Percentiles rank a stretch among this genome's conserved stretches.
Conservation (phyloP, 2,888 invertebrate genomes). For the Crossocerus cetratus region DNA sequence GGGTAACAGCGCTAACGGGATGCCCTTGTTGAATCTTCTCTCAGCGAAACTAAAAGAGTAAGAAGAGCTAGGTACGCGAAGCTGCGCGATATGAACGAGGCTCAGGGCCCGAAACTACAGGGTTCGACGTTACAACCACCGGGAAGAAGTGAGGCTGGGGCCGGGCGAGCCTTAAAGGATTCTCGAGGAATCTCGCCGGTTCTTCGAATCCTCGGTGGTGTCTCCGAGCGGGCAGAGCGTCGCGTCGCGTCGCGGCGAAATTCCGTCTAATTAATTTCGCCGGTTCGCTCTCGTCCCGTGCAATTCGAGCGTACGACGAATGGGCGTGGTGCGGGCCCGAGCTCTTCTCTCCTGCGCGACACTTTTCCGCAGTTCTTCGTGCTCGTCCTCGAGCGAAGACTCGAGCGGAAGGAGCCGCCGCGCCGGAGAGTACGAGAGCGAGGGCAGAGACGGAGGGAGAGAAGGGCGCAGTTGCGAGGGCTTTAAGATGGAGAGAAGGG, state of each 20-base stretch:
- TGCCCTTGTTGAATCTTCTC: constrained; percentile 26
- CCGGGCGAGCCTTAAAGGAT: not conserved
- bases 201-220: not conserved
- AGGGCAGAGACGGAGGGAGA: constrained; percentile 4
- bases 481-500: not conserved
- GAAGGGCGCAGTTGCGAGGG: constrained; percentile 11
- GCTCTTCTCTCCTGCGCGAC: constrained; percentile 18
- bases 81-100: too few relatives aligned
- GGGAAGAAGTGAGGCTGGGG: too few relatives aligned
- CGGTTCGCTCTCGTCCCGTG: constrained; percentile 56
- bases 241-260: constrained; percentile 36
- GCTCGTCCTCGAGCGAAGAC: constrained; percentile 9
- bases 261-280: constrained; percentile 71
- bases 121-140: too few relatives aligned
- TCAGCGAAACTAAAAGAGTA: not conserved
- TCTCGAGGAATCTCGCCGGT: not conserved
- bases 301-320: constrained; percentile 65
- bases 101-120: too few relatives aligned
- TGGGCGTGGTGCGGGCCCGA: constrained; percentile 61
- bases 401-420: constrained; percentile 10
- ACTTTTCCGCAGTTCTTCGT: constrained; percentile 40
- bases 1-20: constrained; percentile 7
- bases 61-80: too few relatives aligned
- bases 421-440: not conserved
- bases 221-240: not conserved